A percentile compares a stretch with the other conserved stretches of the same genome.
Conservation (phyloP, 2,113 vertebrate genomes). For the Rhizomys pruinosus region DNA sequence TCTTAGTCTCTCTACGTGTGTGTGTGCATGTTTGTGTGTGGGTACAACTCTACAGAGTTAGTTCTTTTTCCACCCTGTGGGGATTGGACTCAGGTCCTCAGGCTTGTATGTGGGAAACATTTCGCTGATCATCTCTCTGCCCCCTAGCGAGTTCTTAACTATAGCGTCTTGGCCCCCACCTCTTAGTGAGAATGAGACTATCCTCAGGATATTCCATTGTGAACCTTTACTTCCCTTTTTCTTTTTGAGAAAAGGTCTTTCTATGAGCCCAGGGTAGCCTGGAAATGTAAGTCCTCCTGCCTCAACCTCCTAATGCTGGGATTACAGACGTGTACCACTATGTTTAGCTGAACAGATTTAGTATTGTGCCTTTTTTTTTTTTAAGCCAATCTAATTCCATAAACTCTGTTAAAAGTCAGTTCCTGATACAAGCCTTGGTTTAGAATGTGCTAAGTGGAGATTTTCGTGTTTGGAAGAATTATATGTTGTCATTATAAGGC, state of each 20-base stretch:
- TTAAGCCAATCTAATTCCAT: background rate
- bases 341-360: background rate
- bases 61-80: background rate
- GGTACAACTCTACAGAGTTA: too few species aligned
- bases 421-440: background rate
- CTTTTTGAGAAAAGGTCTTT: background rate
- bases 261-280: background rate
- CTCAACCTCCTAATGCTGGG: background rate
- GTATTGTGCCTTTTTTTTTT: background rate
- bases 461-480: background rate
- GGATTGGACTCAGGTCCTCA: background rate
- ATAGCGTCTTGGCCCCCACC: fast-evolving
- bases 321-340: background rate
- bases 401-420: background rate
- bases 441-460: background rate
- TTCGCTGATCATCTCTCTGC: background rate
- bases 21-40: background rate
- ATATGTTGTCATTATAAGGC: background rate
- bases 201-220: background rate
- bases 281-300: background rate
- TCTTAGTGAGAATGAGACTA: background rate
- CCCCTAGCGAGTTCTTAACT: background rate
- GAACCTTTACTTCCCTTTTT: background rate
- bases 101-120: background rate
- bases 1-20: background rate